Evolutionary conservation across 1,140 invertebrate species (phyloP), one percentile per base, ranked within the genome.

Genomic region (Halyomorpha halys): DNA sequence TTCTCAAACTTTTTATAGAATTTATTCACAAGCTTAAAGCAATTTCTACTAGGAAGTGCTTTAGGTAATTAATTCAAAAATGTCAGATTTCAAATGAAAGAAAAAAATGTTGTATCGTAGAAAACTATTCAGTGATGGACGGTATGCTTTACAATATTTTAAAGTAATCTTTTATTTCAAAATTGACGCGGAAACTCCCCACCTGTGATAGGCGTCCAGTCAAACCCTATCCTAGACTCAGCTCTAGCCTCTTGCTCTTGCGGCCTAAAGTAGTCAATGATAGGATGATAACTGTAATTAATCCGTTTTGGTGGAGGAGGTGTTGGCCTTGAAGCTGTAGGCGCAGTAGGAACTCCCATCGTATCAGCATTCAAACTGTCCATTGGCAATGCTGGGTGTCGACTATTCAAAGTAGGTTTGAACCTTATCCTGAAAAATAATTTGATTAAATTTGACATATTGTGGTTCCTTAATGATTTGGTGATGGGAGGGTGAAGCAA

Each of bases 261-360:
- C 19, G 18, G 66, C 25, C 71, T 83, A 72, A 90, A 90, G 73
- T 88, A 90, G 69, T 90, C 87, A 67, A 90, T 87, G 60, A 90
- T 90, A 3, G 87, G 87, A 74, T 90, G 88, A 70, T 90, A 90
- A 72, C 86, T 89, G 70, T 90, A 90, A 75, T 90, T 90, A 44
- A 89, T 79, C 5, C 70, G 65, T 56, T 68, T 70, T 51, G 71
- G 81, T 34, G 61, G 23, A n/a, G 49, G 21, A 34, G 61, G 39
- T 13, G 34, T 27, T 39, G 59, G 23, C 15, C 44, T 30, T 19
- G 59, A 25, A 15, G 59, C 21, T 16, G 63, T 30, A 1, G 62
- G 16, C 11, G 44, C 60, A 27, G 70, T 62, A 11, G 69, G 18
- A 45, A 27, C 23, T 4, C 18, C 15, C 53, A 56, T 59, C 61